Evolutionary conservation across 2,888 invertebrate genomes (phyloP).

Genomic region (Cephus pulcher): DNA sequence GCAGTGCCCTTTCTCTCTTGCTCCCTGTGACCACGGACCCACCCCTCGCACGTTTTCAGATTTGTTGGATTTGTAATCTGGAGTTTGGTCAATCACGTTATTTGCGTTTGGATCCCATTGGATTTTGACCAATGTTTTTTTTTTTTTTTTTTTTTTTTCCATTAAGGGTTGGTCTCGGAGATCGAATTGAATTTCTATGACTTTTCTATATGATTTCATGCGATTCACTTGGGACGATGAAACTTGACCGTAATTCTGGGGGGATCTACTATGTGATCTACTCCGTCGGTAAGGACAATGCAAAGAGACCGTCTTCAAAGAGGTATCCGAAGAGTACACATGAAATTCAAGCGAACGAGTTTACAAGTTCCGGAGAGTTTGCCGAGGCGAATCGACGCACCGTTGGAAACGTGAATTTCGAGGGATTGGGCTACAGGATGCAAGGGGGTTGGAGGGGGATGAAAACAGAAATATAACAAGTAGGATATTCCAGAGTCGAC

Average conservation of each 20-base stretch:
- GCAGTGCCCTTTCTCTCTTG: not conserved
- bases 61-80: not conserved
- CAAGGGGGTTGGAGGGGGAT: not conserved
- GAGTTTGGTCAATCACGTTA: not conserved
- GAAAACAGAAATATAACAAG: not conserved
- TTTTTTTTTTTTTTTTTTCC: too few species aligned
- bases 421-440: not conserved
- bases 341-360: not conserved
- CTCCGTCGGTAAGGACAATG: not conserved
- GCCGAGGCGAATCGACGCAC: not conserved
- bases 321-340: not conserved
- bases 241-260: not conserved
- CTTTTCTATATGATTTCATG: not conserved
- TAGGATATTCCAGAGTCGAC: not conserved
- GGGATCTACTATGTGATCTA: fast-evolving
- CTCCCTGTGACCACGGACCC: not conserved
- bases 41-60: not conserved
- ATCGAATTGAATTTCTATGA: too few species aligned
- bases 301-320: not conserved
- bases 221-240: not conserved
- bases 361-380: not conserved
- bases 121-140: not conserved
- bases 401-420: not conserved
- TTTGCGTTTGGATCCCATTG: not conserved
- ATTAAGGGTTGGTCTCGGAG: not conserved